These are phyloP conservation scores for Homarus americanus DNA, from an alignment of 1,140 invertebrate genomes.

Conservation along the genomic window DNA sequence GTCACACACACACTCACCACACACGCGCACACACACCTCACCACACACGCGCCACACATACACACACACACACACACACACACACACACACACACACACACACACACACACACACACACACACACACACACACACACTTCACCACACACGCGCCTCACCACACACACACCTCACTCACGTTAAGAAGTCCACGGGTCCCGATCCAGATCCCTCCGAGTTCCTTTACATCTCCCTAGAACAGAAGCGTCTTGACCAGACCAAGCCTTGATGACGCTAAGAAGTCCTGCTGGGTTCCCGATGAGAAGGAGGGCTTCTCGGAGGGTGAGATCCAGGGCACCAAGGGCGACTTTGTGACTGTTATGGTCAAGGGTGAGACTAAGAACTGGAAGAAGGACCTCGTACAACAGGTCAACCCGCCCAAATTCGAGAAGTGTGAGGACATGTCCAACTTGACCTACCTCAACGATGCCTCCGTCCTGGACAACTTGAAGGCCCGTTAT, in stretches of 20 bases:
- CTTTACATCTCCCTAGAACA: slow-evolving; percentile 59
- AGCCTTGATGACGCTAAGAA: slow-evolving; percentile 69
- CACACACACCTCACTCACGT: slow-evolving; percentile 65
- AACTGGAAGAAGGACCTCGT: slow-evolving; percentile 67
- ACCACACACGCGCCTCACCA: too few relatives aligned
- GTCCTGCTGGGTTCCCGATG: slow-evolving; percentile 61
- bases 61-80: slow-evolving; percentile 20
- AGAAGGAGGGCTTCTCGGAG: slow-evolving; percentile 61
- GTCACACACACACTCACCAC: too few relatives aligned
- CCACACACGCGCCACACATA: too few relatives aligned
- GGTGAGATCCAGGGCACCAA: slow-evolving; percentile 59
- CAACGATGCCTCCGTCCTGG: slow-evolving; percentile 78
- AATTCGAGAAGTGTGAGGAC: slow-evolving; percentile 68
- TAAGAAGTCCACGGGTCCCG: slow-evolving; percentile 55
- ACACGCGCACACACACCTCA: too few relatives aligned
- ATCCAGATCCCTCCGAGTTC: slow-evolving; percentile 64
- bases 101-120: slow-evolving; percentile 33
- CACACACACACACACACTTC: slow-evolving; percentile 14
- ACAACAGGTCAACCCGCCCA: slow-evolving; percentile 74
- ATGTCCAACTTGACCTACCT: slow-evolving; percentile 72
- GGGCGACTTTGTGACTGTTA: slow-evolving; percentile 66
- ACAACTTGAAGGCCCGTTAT: slow-evolving; percentile 81
- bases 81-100: slow-evolving; percentile 31
- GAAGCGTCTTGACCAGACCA: slow-evolving; percentile 65
- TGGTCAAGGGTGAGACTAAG: slow-evolving; percentile 64